Evolutionary conservation across 2,888 invertebrate genomes (phyloP).

Genomic region (Penaeus monodon): DNA sequence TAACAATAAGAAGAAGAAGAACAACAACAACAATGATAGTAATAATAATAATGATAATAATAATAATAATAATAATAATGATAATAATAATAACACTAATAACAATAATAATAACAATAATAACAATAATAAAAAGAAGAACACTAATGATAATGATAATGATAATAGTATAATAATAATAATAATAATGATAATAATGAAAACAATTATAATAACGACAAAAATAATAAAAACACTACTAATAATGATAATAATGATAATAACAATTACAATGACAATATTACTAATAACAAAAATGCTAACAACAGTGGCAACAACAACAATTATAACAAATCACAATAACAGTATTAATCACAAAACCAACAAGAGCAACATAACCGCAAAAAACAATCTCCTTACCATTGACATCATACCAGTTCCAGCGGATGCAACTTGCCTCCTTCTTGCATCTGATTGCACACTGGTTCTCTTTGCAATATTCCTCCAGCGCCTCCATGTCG

Average conservation of each 20-base stretch:
- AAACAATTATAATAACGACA: background rate
- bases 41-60: too few species aligned
- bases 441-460: conserved; percentile 17
- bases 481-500: conserved; percentile 19
- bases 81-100: background rate
- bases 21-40: too few species aligned
- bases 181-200: background rate
- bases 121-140: background rate
- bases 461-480: conserved; percentile 5
- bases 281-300: background rate
- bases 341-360: background rate
- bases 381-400: background rate
- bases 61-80: background rate
- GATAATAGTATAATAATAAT: background rate
- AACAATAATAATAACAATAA: background rate
- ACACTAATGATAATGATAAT: background rate
- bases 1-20: too few species aligned
- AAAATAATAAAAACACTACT: background rate
- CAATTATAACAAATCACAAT: background rate
- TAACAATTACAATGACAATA: background rate
- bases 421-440: conserved; percentile 7
- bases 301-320: background rate
- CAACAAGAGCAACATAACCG: background rate
- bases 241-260: background rate
- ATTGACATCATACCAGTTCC: conserved; percentile 33